These are phyloP conservation scores for Alloplasta piceator DNA, from an alignment of 2,888 invertebrate species.

Conservation along the genomic window DNA sequence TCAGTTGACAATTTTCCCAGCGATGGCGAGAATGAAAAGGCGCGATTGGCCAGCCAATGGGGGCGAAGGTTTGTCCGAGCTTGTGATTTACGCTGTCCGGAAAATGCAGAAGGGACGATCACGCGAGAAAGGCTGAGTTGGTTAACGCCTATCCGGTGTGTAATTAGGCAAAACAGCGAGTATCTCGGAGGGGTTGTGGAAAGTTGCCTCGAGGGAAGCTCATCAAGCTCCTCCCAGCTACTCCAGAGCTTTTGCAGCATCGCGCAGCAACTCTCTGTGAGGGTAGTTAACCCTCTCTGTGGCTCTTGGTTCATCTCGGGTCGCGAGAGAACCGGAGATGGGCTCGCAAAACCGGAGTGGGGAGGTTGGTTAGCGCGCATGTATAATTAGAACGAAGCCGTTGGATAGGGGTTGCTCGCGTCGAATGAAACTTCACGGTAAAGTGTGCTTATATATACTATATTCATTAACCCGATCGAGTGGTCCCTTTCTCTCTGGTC, in stretches of 20 bases:
- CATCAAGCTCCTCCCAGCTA: constrained; percentile 69
- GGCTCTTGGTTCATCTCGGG: constrained; percentile 4
- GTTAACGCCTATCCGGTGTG: constrained; percentile 80
- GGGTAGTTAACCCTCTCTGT: constrained; percentile 53
- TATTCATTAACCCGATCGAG: constrained; percentile 45
- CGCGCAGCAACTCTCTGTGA: too few relatives aligned
- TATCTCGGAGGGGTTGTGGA: constrained; percentile 35
- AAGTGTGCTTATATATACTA: constrained; percentile 59
- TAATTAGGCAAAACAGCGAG: constrained; percentile 80
- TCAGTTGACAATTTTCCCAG: not conserved
- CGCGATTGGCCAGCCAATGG: constrained; percentile 74
- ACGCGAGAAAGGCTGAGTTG: constrained; percentile 74
- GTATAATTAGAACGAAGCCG: constrained; percentile 79
- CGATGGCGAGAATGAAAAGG: not conserved
- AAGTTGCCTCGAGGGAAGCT: constrained; percentile 58
- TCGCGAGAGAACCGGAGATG: constrained; percentile 61
- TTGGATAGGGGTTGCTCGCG: constrained; percentile 39
- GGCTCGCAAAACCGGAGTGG: constrained; percentile 68
- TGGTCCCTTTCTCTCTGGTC: constrained; percentile 1
- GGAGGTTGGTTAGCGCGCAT: constrained; percentile 81
- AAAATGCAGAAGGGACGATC: constrained; percentile 59
- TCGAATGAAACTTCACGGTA: constrained; percentile 58
- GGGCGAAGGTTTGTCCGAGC: constrained; percentile 66
- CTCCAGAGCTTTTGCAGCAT: constrained; percentile 33
- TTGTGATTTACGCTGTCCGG: constrained; percentile 38